phyloP scores from a whole-genome alignment of 64 coral and sea anemone species.

The Montipora cactus region DNA sequence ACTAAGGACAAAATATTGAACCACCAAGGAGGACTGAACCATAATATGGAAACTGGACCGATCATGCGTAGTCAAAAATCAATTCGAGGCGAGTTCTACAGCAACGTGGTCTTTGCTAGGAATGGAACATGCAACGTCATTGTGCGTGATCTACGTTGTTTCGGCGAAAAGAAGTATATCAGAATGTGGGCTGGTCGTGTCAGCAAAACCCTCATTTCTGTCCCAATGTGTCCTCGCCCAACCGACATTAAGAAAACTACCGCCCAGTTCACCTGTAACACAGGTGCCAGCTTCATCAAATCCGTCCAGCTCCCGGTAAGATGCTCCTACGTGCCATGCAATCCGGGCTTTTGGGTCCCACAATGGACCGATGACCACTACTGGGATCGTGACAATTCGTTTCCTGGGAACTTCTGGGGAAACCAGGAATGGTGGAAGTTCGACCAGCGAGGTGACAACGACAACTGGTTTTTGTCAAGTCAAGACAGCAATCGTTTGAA shows the following conservation, averaged over 20 bases:
- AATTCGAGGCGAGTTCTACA: slow-evolving; percentile 53
- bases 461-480: slow-evolving; percentile 52
- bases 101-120: slow-evolving; percentile 29
- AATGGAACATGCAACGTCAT: slow-evolving; percentile 61
- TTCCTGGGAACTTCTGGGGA: slow-evolving; percentile 23
- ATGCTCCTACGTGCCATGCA: slow-evolving; percentile 71
- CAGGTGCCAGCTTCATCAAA: slow-evolving; percentile 18
- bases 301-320: slow-evolving; percentile 17
- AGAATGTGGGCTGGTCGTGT: slow-evolving; percentile 17
- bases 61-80: not conserved
- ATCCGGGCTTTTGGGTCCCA: slow-evolving; percentile 32
- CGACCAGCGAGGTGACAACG: slow-evolving; percentile 4
- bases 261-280: slow-evolving; percentile 56
- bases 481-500: not conserved
- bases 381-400: slow-evolving; percentile 40
- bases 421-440: slow-evolving; percentile 57
- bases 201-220: slow-evolving; percentile 53
- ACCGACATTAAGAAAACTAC: not conserved
- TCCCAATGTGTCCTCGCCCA: slow-evolving; percentile 58
- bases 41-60: not conserved
- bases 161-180: slow-evolving; percentile 33
- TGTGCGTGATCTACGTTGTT: slow-evolving; percentile 46
- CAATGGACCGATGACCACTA: slow-evolving; percentile 18
- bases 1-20: not conserved
- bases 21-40: too few species aligned